Base-by-base conservation (phyloP, 2,113 vertebrate species). In the Xiphophorus couchianus region DNA sequence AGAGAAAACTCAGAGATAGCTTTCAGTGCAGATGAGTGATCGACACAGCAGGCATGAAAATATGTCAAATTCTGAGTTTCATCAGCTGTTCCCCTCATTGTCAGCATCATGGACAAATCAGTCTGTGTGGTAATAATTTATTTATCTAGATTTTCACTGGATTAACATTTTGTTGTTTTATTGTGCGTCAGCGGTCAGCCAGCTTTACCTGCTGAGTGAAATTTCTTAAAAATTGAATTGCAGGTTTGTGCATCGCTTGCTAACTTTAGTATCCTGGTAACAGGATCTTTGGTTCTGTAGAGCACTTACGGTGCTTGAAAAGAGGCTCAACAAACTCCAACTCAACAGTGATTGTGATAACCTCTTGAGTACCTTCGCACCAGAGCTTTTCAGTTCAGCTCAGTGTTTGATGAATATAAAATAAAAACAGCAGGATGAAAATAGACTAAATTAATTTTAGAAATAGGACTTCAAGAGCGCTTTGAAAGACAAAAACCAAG, bases 381-480 rank as follows among this genome's bases (percentile, higher is more conserved):
- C 35, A 0, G 0, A 11, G 19, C 74, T 85, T 78, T 44, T 8
- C 58, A 54, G 12, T 25, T 35, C 44, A 0, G 25, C 28, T 29
- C 5, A 60, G 48, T 44, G 44, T 60, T 73, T 62, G 63, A 73
- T 69, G 27, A 77, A 73, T 62, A 77, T 63, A 51, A 66, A 44
- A 67, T 28, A 28, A 68, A 69, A 73, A 28, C 8, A 73, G 48
- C 11, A 31, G 62, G 37, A 33, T 67, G 31, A 66, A 77, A 69
- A 19, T 2, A 71, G 29, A 17, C 1, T 69, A 79, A 83, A 0
- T 60, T 7, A 60, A 54, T 9, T 4, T 54, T 5, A 22, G n/a
- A 62, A 78, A 74, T 1, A 27, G 0, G 68, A 73, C 62, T 78
- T 74, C 31, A 51, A 48, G 62, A 39, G 19, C 61, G 31, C 58